Conservation (phyloP, 30 jellyfish, hydroid and myxozoan genomes). For the Aurelia aurita region DNA sequence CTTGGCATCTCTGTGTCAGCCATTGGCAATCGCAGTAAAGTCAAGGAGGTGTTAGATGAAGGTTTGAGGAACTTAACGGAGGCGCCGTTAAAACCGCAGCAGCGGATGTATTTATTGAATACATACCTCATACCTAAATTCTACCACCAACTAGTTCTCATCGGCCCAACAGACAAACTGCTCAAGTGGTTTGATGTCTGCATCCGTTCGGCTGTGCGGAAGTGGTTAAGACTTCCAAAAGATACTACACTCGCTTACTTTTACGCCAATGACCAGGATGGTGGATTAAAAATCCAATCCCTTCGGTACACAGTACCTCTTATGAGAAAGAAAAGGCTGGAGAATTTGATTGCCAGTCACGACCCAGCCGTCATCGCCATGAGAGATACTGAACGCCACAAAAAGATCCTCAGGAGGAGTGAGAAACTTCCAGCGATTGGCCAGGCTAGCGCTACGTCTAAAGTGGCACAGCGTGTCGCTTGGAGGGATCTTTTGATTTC, state of each 20-base stretch:
- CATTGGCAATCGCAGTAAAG: neutral
- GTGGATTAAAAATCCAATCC: constrained; percentile 7
- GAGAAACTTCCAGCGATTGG: neutral
- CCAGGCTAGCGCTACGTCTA: neutral
- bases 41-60: neutral
- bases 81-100: constrained; percentile 22
- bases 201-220: neutral
- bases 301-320: neutral
- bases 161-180: neutral
- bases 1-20: neutral
- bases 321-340: neutral
- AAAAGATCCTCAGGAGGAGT: too few relatives aligned
- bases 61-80: neutral
- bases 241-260: neutral
- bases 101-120: constrained; percentile 1
- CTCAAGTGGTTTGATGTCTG: neutral
- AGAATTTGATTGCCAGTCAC: neutral
- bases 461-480: neutral
- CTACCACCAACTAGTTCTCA: neutral
- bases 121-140: neutral
- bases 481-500: neutral
- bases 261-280: neutral
- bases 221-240: neutral
- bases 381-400: neutral
- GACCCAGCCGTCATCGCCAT: neutral